Evolutionary conservation across 2,888 invertebrate species (phyloP), one percentile per base, ranked within the genome.

Genomic region (Julus scandinavius): DNA sequence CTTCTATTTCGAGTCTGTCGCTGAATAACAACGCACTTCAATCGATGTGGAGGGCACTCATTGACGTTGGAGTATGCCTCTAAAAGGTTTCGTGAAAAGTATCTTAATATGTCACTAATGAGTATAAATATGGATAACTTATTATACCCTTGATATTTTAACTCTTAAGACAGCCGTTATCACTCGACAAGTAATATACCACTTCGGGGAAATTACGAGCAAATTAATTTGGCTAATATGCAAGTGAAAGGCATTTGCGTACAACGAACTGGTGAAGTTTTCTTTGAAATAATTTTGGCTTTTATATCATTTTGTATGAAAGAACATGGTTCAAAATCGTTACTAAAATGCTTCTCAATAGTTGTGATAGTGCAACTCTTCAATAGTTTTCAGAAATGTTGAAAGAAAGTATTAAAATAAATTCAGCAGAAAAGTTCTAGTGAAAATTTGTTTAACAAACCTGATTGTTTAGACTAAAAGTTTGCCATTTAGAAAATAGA

Each of bases 81-180:
- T 72, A 29, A 29, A 29, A 29, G 72, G 9, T 29, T 29, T 72
- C 11, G 13, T 72, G 72, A 72, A 72, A 63, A n/a, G 72, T 72
- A 29, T 72, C n/a, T 29, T 72, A 72, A 72, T 72, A 72, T 72
- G 72, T 72, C 72, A 29, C 72, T 72, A 72, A 72, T 72, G 72
- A 29, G 72, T 72, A 72, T 1, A 72, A 72, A 72, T 29, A 72
- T n/a, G 58, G 29, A 29, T 11, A 72, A 11, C 29, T 72, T 29
- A 29, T 29, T 29, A 72, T 29, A 29, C 72, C 72, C 72, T 72
- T 29, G 29, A 72, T 72, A n/a, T 72, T 29, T 72, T 72, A 72
- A n/a, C 72, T 29, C 29, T 29, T 72, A 29, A 72, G 29, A 13
- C 72, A 13, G 72, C 29, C 72, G 72, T 29, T 72, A 29, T 72